Base-by-base conservation (phyloP, 2,113 vertebrate species). In the Ctenodactylus gundi region DNA sequence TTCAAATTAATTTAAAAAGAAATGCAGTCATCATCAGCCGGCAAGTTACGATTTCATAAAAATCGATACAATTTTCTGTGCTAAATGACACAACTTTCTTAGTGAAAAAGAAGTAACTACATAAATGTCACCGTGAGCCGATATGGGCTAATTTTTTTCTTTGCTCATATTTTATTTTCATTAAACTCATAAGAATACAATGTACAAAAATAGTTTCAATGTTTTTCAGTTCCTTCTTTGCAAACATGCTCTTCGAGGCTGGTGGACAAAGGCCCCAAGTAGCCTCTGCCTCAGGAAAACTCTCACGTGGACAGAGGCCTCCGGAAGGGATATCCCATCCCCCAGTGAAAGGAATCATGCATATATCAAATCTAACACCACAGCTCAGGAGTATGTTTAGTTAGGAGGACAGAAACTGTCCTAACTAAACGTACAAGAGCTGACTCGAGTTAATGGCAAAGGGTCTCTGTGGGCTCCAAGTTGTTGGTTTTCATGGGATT, bases 321-420 rank as follows among this genome's bases (percentile, higher is more conserved):
- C 75, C 78, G 78, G 77, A 57, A 76, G 76, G 75, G 72, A 87
- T 76, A 80, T 93, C 29, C 53, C 25, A 62, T 72, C 55, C 62
- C 80, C 36, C 31, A 12, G 70, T 80, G 90, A 80, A 21, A 53
- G 55, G 82, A 94, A 31, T 77, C 29, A 93, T 7, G 53, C 92
- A 60, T 86, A 65, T 70, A 95, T 97, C 76, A 92, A 90, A 89
- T 76, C 94, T 90, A 96, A 95, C 60, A 41, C 39, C 75, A 90
- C 12, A 90, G 92, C 41, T 10, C n/a, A 0, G 49, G 31, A 77
- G 76, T 65, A 92, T 75, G 70, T 92, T 93, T 94, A 97, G 90
- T 97, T 95, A 96, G 88, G 70, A 96, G 88, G 70, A 77, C 58
- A 77, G 70, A 25, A 80, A 78, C 73, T 85, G 78, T 91, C 94